Base-by-base conservation (phyloP, 35 echinoderm and acorn worm genomes). In the Ophioderma brevispina region DNA sequence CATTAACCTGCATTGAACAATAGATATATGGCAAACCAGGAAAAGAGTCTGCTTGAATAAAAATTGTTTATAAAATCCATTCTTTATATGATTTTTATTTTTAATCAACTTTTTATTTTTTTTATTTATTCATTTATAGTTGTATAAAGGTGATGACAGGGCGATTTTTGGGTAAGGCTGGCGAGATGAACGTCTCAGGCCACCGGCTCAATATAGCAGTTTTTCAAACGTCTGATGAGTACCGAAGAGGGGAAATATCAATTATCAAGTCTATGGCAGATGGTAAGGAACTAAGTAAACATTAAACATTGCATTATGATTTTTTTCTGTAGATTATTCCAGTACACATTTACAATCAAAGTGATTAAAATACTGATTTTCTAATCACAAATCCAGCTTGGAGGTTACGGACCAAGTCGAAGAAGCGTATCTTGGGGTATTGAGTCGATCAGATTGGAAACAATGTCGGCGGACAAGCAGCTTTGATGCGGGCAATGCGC, bases 231-330 rank as follows among this genome's bases (percentile, higher is more conserved):
- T 31, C 78, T 97, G 10, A 97, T 97, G 95, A 88, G 37, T 41
- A 94, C 83, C 0, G 95, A 97, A 37, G 95, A 97, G 21, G 95
- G 95, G 14, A 97, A 91, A 38, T 97, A 94, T 78, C 88, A 97
- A 75, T 80, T 97, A 28, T 91, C 91, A 35, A 97, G 94, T 31
- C 81, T 88, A 30, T 97, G 95, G 95, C 81, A 88, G 63, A 32
- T 91, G 75, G 95, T 97, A 91, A 82, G 94, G 41, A 8, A 8
- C 41, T 8, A 46, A 46, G 5, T 46, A 17, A 4, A 46, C 17
- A 17, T 46, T 46, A 46, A 4, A 46, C 17, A 8, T 46, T 17
- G 4, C 41, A 8, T 46, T 4, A 46, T 8, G 4, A 4, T 4
- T 46, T 46, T 4, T 46, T 46, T 46, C 41, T 46, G 41, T 46